These are phyloP conservation scores for Hesperia comma DNA, from an alignment of 2,888 invertebrate species.

Conservation along the genomic window DNA sequence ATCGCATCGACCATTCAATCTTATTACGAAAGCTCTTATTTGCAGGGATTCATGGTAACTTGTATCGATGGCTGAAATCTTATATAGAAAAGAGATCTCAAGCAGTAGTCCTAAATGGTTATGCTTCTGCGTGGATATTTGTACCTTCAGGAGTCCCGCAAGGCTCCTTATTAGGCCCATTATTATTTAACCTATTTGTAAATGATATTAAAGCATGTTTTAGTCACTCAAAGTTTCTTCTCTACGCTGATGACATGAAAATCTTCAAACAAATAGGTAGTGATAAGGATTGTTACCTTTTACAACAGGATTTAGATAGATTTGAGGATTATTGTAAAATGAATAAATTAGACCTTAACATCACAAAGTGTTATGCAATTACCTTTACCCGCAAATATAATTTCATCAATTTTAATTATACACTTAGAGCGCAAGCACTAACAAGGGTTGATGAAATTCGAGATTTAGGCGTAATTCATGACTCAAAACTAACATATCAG, in stretches of 20 bases:
- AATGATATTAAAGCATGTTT: too few species aligned
- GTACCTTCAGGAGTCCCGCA: too few species aligned
- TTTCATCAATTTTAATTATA: background rate
- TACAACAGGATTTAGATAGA: conserved; percentile 31
- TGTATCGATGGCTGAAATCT: conserved; percentile 33
- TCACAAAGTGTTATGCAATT: background rate
- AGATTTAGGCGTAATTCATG: too few species aligned
- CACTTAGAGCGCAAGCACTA: background rate
- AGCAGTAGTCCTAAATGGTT: too few species aligned
- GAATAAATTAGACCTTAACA: conserved; percentile 28
- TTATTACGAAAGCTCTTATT: conserved; percentile 26
- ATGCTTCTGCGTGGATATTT: too few species aligned
- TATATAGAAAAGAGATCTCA: conserved; percentile 31
- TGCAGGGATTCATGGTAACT: conserved; percentile 28
- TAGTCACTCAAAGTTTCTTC: too few species aligned
- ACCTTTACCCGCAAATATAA: conserved; percentile 5
- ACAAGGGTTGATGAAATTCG: too few species aligned
- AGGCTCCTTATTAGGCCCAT: too few species aligned
- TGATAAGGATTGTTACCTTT: conserved; percentile 14
- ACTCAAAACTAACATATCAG: too few species aligned
- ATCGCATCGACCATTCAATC: conserved; percentile 37
- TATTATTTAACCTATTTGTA: too few species aligned
- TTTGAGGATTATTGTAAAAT: conserved; percentile 24
- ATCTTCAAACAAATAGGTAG: conserved; percentile 28
- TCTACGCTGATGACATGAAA: conserved; percentile 36